Evolutionary conservation across 2,797 vertebrate genomes (phyloP).

Genomic region (Gobionotothen gibberifrons): DNA sequence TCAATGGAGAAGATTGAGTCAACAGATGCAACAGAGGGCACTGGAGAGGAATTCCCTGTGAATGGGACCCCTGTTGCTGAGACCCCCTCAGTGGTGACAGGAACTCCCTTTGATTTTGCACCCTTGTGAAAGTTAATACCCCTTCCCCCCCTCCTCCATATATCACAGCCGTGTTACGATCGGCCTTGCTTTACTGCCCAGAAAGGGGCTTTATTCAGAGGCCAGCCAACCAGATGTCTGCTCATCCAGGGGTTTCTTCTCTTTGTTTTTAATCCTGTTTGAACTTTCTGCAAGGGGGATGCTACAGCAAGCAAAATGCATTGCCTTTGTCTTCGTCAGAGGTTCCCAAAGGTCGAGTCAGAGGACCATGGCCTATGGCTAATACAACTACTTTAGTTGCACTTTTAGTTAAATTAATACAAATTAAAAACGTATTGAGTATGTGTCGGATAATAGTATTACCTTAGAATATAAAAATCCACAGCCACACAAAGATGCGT

Average conservation of each 20-base stretch:
- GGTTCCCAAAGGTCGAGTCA: slow-evolving; percentile 26
- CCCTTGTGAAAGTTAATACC: slow-evolving; percentile 86
- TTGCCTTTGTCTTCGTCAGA: slow-evolving; percentile 54
- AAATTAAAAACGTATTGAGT: neutral
- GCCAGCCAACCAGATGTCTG: slow-evolving; percentile 84
- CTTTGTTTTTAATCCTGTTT: slow-evolving; percentile 76
- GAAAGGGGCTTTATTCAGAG: slow-evolving; percentile 79
- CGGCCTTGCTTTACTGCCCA: slow-evolving; percentile 75
- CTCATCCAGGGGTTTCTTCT: slow-evolving; percentile 79
- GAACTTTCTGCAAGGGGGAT: slow-evolving; percentile 69
- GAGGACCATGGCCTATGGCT: neutral
- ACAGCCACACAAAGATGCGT: neutral
- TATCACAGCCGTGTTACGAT: slow-evolving; percentile 83
- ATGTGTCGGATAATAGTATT: neutral
- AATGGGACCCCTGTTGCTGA: slow-evolving; percentile 84
- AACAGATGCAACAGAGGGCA: slow-evolving; percentile 79
- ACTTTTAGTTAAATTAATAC: slow-evolving; percentile 1
- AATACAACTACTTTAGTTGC: slow-evolving; percentile 13
- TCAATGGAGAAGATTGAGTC: slow-evolving; percentile 80
- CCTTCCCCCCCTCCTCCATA: slow-evolving; percentile 67
- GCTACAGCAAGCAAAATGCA: slow-evolving; percentile 53
- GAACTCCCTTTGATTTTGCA: slow-evolving; percentile 88
- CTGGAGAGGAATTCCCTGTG: slow-evolving; percentile 79
- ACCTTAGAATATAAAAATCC: neutral
- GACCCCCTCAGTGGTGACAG: slow-evolving; percentile 81